These are phyloP conservation scores for Lasioglossum morio DNA, from an alignment of 2,888 invertebrate genomes.

Conservation along the genomic window DNA sequence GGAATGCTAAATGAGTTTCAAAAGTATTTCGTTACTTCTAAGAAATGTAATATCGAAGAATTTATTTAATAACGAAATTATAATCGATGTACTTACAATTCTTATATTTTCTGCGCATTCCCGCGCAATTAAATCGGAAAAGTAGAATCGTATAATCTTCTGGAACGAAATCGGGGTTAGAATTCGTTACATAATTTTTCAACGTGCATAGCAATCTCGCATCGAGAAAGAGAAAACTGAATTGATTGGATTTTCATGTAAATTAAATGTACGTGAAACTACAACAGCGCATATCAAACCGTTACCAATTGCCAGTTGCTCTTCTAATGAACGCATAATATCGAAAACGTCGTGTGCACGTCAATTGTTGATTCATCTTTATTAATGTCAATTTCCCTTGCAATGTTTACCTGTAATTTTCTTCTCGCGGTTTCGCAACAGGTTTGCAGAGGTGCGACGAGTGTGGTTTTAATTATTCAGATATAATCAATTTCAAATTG, in stretches of 20 bases:
- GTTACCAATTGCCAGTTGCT: not conserved
- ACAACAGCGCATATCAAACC: not conserved
- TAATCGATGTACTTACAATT: not conserved
- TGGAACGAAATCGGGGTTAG: not conserved
- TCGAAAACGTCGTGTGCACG: not conserved
- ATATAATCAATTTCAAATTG: too few species aligned
- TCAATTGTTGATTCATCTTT: not conserved
- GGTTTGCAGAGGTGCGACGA: not conserved
- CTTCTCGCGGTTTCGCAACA: not conserved
- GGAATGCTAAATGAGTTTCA: not conserved
- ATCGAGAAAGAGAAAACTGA: not conserved
- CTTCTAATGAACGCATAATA: not conserved
- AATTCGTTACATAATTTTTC: not conserved
- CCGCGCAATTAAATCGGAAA: not conserved
- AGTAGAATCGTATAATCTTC: not conserved
- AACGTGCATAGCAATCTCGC: not conserved
- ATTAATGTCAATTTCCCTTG: not conserved
- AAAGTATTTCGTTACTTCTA: not conserved
- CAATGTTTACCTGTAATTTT: not conserved
- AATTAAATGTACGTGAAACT: not conserved
- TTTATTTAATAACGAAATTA: not conserved
- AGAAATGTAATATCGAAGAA: not conserved
- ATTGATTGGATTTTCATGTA: slow-evolving; percentile 1
- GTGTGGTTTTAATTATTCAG: too few species aligned
- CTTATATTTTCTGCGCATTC: not conserved